Conservation (phyloP, 2,113 vertebrate species). For the Alosa alosa region DNA sequence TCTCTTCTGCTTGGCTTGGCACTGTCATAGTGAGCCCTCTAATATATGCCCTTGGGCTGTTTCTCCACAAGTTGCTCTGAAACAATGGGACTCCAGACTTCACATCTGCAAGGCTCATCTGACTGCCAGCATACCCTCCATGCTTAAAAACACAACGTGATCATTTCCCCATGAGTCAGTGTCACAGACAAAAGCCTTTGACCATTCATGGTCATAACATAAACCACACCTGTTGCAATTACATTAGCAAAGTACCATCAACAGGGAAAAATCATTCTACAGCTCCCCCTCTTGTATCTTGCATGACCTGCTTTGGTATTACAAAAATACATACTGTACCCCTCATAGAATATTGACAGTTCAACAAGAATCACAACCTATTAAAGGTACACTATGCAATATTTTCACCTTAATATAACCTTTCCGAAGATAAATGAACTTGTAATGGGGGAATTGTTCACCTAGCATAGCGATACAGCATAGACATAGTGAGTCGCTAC, state of each 20-base stretch:
- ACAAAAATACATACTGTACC: not conserved
- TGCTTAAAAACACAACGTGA: not conserved
- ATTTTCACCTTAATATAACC: too few species aligned
- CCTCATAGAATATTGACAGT: not conserved
- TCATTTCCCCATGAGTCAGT: not conserved
- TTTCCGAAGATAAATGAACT: too few species aligned
- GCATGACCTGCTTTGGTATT: not conserved
- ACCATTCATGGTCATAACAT: not conserved
- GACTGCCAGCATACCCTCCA: not conserved
- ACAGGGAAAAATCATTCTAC: not conserved
- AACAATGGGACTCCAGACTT: not conserved
- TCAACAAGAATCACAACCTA: not conserved
- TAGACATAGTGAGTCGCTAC: too few species aligned
- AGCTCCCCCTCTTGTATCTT: not conserved
- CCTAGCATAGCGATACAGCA: too few species aligned
- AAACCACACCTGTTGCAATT: not conserved
- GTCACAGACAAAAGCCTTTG: not conserved
- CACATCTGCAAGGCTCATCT: not conserved
- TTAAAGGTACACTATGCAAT: too few species aligned
- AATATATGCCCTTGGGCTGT: conserved; percentile 11
- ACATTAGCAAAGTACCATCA: not conserved
- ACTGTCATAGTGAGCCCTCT: not conserved
- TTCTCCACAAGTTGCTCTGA: conserved; percentile 15
- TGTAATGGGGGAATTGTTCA: too few species aligned
- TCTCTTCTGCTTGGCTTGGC: not conserved